Conservation (phyloP, 2,888 invertebrate genomes). For the Volucella zonaria region DNA sequence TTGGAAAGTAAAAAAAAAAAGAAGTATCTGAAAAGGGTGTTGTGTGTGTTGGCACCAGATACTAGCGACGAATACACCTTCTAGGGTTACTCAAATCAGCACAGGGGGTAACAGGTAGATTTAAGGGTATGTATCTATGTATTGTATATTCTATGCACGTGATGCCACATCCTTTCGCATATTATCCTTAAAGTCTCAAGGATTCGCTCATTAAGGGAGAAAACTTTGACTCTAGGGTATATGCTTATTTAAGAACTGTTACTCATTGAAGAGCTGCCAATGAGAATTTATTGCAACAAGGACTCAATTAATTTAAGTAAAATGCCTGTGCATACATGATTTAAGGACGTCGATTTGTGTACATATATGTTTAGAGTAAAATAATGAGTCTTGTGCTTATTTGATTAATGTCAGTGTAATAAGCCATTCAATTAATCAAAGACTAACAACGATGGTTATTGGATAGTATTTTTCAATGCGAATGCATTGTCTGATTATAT, state of each 20-base stretch:
- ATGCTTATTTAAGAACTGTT: not conserved
- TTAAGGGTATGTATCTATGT: not conserved
- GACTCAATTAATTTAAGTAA: slow-evolving; percentile 28
- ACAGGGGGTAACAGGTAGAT: slow-evolving; percentile 24
- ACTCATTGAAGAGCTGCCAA: slow-evolving; percentile 34
- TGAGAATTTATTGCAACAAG: slow-evolving; percentile 20
- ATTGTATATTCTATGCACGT: slow-evolving; percentile 23
- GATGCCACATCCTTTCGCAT: slow-evolving; percentile 29
- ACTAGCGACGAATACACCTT: slow-evolving; percentile 10
- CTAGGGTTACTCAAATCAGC: slow-evolving; percentile 50
- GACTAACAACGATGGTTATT: no score
- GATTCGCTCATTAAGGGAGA: slow-evolving; percentile 33
- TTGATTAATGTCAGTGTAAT: slow-evolving; percentile 27
- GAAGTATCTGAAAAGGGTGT: slow-evolving; percentile 51
- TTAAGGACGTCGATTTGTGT: not conserved
- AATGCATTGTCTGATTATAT: no score
- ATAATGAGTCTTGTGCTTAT: not conserved
- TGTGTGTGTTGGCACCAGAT: not conserved
- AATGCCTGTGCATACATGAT: slow-evolving; percentile 15
- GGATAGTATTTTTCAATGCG: no score
- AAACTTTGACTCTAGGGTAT: slow-evolving; percentile 27
- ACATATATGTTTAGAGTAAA: not conserved
- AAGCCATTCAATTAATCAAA: slow-evolving; percentile 10
- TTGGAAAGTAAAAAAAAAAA: not conserved
- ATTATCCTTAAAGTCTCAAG: slow-evolving; percentile 17